Evolutionary conservation across 2,113 vertebrate species (phyloP).

Genomic region (Pelusios castaneus): DNA sequence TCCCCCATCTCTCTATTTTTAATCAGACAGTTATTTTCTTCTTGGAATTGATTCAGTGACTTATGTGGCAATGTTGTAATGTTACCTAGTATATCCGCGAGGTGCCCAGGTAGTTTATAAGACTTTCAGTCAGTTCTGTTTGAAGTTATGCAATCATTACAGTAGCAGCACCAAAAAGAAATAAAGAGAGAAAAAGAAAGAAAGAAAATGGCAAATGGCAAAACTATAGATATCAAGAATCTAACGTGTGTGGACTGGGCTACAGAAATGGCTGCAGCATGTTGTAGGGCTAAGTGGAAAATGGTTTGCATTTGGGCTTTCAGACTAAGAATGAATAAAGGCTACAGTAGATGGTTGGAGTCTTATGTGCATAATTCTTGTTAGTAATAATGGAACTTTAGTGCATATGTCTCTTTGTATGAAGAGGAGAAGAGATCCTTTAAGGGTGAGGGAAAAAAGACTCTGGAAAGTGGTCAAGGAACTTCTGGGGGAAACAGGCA

Average conservation of each 20-base stretch:
- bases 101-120: constrained; percentile 36
- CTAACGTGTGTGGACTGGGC: neutral
- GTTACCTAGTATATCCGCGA: neutral
- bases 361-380: constrained; percentile 18
- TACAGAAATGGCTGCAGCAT: neutral
- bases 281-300: constrained; percentile 16
- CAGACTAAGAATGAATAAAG: neutral
- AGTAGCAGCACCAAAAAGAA: constrained; percentile 13
- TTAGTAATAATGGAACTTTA: constrained; percentile 16
- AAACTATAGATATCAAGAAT: constrained; percentile 30
- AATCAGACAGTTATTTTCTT: neutral
- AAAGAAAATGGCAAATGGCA: constrained; percentile 32
- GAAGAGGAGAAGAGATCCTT: neutral
- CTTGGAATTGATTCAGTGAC: neutral
- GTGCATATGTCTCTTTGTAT: neutral
- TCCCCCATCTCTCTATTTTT: constrained; percentile 7
- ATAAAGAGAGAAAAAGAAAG: constrained; percentile 40
- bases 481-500: neutral
- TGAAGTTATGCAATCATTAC: neutral
- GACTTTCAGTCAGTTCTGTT: constrained; percentile 28
- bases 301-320: constrained; percentile 10
- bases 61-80: neutral
- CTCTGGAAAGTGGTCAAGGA: neutral
- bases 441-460: constrained; percentile 2
- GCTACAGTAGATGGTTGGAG: constrained; percentile 7